Evolutionary conservation across 2,797 vertebrate species (phyloP).

Genomic region (Coregonus suidteri): DNA sequence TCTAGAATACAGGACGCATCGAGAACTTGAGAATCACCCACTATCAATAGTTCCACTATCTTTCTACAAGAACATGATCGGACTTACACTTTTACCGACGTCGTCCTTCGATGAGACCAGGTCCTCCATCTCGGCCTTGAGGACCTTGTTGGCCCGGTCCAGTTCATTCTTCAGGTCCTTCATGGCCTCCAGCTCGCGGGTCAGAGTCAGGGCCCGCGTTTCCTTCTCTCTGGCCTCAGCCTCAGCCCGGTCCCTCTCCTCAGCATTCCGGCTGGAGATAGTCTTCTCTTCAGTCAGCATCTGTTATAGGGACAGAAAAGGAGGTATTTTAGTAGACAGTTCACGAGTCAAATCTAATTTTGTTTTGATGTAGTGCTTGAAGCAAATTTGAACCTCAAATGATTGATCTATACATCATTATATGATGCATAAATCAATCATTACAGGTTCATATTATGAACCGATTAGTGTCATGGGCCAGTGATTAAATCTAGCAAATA

Average conservation of each 20-base stretch:
- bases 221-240: conserved; percentile 97
- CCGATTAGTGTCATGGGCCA: not conserved
- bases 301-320: conserved; percentile 59
- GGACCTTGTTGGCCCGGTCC: conserved; percentile 87
- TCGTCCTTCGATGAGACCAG: conserved; percentile 96
- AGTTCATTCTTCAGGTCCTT: conserved; percentile 83
- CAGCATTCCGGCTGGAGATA: conserved; percentile 85
- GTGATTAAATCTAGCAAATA: not conserved
- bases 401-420: not conserved
- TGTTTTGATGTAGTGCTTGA: not conserved
- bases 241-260: conserved; percentile 91
- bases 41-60: not conserved
- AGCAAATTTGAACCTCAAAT: not conserved
- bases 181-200: conserved; percentile 87
- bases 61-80: not conserved
- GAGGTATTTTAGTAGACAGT: not conserved
- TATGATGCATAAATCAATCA: not conserved
- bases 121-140: conserved; percentile 93
- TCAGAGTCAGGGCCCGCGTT: conserved; percentile 85
- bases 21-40: too few relatives aligned
- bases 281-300: conserved; percentile 93
- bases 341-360: not conserved
- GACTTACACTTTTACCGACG: conserved; percentile 92
- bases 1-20: too few relatives aligned
- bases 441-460: not conserved